A percentile compares a stretch with the other conserved stretches of the same genome.
These are phyloP conservation scores for Drosophila demipolita DNA, from an alignment of 2,888 invertebrate genomes.

Conservation along the genomic window DNA sequence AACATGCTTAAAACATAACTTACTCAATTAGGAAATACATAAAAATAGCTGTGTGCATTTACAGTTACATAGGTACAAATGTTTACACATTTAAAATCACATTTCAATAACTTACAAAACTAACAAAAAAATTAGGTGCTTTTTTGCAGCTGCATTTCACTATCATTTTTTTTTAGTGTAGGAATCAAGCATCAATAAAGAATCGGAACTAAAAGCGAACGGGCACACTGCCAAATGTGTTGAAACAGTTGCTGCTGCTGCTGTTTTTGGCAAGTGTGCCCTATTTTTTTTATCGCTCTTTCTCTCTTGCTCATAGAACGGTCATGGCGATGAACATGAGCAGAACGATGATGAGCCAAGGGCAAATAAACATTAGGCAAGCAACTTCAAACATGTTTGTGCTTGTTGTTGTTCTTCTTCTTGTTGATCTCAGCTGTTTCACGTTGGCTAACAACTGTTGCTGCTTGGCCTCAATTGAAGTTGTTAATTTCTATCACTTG, in stretches of 20 bases:
- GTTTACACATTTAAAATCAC: constrained; percentile 60
- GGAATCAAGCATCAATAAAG: constrained; percentile 53
- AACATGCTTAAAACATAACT: constrained; percentile 25
- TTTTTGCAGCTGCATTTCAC: background rate
- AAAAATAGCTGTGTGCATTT: background rate
- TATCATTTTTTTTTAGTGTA: constrained; percentile 22
- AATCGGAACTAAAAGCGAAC: constrained; percentile 30
- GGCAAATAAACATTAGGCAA: constrained; percentile 89
- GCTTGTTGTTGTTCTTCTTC: constrained; percentile 12
- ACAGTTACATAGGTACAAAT: constrained; percentile 34
- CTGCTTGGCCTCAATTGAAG: constrained; percentile 15
- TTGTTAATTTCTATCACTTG: constrained; percentile 13
- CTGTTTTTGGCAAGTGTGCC: constrained; percentile 67
- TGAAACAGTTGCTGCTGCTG: constrained; percentile 48
- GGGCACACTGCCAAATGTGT: constrained; percentile 79
- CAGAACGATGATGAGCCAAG: constrained; percentile 89
- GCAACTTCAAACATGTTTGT: constrained; percentile 84
- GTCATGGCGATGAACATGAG: constrained; percentile 89
- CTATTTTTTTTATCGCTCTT: constrained; percentile 31
- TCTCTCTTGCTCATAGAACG: constrained; percentile 85
- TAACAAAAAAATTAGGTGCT: constrained; percentile 6
- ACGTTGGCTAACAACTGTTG: constrained; percentile 63
- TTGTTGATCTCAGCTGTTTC: constrained; percentile 35
- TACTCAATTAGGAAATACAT: constrained; percentile 36
- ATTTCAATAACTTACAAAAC: constrained; percentile 41